phyloP scores from a whole-genome alignment of 2,797 vertebrate species.

The Brachyalestes nurse region DNA sequence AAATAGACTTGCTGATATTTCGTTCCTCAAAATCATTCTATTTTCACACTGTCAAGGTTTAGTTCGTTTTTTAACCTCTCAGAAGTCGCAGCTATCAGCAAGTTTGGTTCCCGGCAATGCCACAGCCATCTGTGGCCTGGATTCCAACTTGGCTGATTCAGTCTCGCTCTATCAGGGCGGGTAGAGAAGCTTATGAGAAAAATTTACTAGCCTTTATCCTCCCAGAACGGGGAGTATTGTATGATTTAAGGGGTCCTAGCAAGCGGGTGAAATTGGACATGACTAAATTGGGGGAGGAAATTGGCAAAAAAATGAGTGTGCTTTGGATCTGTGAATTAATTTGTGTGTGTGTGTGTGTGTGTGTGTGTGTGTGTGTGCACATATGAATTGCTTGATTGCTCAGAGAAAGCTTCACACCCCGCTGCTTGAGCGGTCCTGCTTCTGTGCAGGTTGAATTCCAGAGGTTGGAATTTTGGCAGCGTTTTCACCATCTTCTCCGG shows the following conservation, averaged over 20 bases:
- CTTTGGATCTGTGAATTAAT: slow-evolving; percentile 22
- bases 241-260: too few relatives aligned
- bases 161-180: too few relatives aligned
- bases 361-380: slow-evolving; percentile 7
- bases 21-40: neutral
- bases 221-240: too few relatives aligned
- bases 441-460: slow-evolving; percentile 48
- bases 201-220: too few relatives aligned
- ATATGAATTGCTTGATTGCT: slow-evolving; percentile 1
- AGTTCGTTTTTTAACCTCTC: neutral
- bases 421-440: slow-evolving; percentile 16
- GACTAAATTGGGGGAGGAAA: too few relatives aligned
- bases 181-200: too few relatives aligned
- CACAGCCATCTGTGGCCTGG: too few relatives aligned
- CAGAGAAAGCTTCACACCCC: slow-evolving; percentile 24
- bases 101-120: too few relatives aligned
- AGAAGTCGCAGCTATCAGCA: neutral
- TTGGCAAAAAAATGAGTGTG: slow-evolving; percentile 1
- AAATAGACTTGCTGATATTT: neutral
- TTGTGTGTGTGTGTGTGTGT: neutral
- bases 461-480: slow-evolving; percentile 53
- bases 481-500: slow-evolving; percentile 40
- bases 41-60: neutral
- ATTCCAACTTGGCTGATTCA: too few relatives aligned
- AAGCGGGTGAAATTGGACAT: too few relatives aligned